Base-by-base conservation (phyloP, 53 echinoderm and acorn worm genomes). In the Temnopleurus reevesii region DNA sequence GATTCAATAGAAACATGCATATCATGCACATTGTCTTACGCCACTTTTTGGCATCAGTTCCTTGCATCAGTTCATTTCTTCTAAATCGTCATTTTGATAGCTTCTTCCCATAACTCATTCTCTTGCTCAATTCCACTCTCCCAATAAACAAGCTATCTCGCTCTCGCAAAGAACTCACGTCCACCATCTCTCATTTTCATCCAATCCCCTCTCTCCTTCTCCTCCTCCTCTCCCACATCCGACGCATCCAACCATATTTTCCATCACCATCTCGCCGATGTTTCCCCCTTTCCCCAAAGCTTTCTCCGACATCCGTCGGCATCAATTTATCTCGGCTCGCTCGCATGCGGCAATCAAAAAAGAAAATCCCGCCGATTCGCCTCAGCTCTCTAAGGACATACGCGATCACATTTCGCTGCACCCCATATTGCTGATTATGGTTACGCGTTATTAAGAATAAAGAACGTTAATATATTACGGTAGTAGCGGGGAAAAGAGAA, bases 371-470 rank as follows among this genome's bases (percentile, higher is more conserved):
- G 83, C 83, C 58, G 81, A 30, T 81, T 46, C 49, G 27, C 53
- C 81, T 81, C 81, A n/a, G 61, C 61, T 86, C 86, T 86, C 64
- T 5, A 28, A 86, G 61, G 86, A 86, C 86, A 51, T 63, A 36
- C 45, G 86, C 45, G 86, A 63, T 86, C 86, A 45, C 86, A 61
- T 86, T 86, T 86, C 86, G 61, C 86, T 46, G 86, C 61, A 51
- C 64, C 86, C 63, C 46, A 86, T 86, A 86, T 63, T 51, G 63
- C 86, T 86, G 61, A 86, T 86, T 61, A 86, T 86, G 46, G 86
- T 86, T 86, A 86, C 45, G 86, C 86, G 86, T 63, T 86, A 86
- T 86, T 86, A 84, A 84, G 84, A 84, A 84, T 84, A 86, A 86
- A 86, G 64, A 61, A 64, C 44, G 86, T 63, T n/a, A 26, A 86